phyloP scores from a whole-genome alignment of 2,888 invertebrate genomes.

The Rhagophthalmus giganteus region DNA sequence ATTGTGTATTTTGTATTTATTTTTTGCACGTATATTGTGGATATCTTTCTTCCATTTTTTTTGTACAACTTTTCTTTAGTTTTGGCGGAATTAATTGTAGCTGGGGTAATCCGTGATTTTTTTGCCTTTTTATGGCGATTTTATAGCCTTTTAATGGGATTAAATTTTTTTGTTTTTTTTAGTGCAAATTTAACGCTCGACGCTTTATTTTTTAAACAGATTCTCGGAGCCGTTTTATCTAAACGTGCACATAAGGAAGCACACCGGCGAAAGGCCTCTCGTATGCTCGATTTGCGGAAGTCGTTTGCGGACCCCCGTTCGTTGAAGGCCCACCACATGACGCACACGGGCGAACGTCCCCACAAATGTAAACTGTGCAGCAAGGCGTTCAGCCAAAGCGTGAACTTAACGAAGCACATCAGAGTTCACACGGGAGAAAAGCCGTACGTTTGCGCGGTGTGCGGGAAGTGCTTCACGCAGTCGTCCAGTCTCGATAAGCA shows the following conservation, averaged over 20 bases:
- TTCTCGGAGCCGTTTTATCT: conserved; percentile 46
- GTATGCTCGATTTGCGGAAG: conserved; percentile 44
- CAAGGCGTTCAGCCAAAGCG: conserved; percentile 43
- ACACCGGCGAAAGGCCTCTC: conserved; percentile 46
- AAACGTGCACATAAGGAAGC: conserved; percentile 45
- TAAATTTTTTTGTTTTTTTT: too few species aligned
- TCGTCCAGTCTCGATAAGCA: conserved; percentile 44
- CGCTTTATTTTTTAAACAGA: conserved; percentile 31
- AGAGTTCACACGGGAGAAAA: conserved; percentile 45
- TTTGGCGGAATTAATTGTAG: too few species aligned
- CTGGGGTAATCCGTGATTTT: too few species aligned
- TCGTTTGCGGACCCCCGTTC: conserved; percentile 47
- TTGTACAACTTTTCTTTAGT: too few species aligned
- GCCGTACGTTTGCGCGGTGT: conserved; percentile 43
- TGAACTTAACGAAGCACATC: conserved; percentile 45
- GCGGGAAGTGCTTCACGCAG: conserved; percentile 45
- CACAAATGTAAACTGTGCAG: conserved; percentile 44
- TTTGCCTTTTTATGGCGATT: too few species aligned
- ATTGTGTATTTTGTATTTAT: too few species aligned
- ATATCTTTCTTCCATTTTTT: too few species aligned
- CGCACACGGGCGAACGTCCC: conserved; percentile 43
- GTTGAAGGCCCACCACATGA: conserved; percentile 43
- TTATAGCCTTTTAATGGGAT: too few species aligned
- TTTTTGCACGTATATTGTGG: too few species aligned
- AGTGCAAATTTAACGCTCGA: neutral